Conservation (phyloP, 2,797 vertebrate genomes). For the Clamator glandarius region DNA sequence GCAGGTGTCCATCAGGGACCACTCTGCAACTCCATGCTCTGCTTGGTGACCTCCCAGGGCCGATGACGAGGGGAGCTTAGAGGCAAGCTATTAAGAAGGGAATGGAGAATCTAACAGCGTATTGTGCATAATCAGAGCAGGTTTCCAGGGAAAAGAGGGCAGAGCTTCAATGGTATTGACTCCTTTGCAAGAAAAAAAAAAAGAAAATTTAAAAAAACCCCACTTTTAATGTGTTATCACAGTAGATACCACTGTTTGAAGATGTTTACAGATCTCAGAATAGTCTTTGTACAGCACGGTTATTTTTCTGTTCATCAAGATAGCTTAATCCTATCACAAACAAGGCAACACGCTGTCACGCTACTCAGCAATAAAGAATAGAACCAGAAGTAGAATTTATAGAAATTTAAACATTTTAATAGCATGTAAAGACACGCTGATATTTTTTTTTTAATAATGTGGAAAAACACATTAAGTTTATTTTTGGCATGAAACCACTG, state of each 20-base stretch:
- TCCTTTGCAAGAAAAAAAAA: background rate
- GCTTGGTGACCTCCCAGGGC: conserved; percentile 68
- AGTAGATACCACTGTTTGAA: background rate
- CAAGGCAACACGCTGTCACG: background rate
- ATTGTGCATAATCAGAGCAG: conserved; percentile 6
- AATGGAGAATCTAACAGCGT: background rate
- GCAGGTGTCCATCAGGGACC: conserved; percentile 76
- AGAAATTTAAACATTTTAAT: background rate
- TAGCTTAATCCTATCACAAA: background rate
- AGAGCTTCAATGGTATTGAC: background rate
- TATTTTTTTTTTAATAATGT: background rate
- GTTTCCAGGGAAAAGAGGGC: background rate
- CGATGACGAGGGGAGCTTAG: conserved; percentile 28
- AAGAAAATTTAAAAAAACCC: too few relatives aligned
- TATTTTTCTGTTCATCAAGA: background rate
- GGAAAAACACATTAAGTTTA: background rate
- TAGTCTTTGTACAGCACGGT: background rate
- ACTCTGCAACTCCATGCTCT: conserved; percentile 49
- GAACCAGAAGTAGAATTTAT: background rate
- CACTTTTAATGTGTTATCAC: background rate
- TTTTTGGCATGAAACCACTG: background rate
- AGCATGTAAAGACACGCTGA: background rate
- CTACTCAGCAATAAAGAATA: background rate
- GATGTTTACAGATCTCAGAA: background rate
- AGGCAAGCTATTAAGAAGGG: conserved; percentile 44